phyloP scores from a whole-genome alignment of 1,140 invertebrate species.

The Drosophila miranda region DNA sequence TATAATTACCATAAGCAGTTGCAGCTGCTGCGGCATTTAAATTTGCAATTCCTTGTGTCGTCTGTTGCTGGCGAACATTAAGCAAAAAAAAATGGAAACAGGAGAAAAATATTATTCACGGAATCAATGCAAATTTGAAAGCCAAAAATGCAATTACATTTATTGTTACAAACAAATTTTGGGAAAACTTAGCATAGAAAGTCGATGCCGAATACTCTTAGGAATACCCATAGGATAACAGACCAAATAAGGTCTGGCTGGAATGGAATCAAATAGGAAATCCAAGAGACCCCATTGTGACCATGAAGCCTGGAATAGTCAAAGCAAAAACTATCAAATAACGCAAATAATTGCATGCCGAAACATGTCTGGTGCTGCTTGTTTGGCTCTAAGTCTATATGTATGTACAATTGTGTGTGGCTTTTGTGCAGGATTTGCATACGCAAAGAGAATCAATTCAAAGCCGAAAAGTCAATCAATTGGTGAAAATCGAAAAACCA shows the following conservation, averaged over 20 bases:
- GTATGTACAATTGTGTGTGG: conserved; percentile 14
- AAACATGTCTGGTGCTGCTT: conserved; percentile 31
- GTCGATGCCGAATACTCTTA: background rate
- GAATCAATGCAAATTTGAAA: conserved; percentile 40
- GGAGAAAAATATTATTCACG: conserved; percentile 17
- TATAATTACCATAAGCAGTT: conserved; percentile 56
- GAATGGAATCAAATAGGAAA: no score
- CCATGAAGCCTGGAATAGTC: background rate
- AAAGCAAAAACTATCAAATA: conserved; percentile 16
- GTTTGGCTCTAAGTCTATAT: background rate
- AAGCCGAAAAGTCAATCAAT: conserved; percentile 75
- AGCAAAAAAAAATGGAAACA: background rate
- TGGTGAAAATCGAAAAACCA: conserved; percentile 49
- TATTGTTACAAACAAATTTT: background rate
- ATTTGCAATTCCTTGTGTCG: conserved; percentile 40
- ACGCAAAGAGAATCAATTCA: conserved; percentile 58
- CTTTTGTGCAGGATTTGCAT: conserved; percentile 48
- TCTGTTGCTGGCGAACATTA: conserved; percentile 7
- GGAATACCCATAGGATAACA: no score
- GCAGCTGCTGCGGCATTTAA: conserved; percentile 55
- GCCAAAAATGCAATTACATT: conserved; percentile 48
- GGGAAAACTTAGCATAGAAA: background rate
- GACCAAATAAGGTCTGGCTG: no score
- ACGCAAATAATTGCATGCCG: conserved; percentile 30
- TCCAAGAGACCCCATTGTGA: no score